Evolutionary conservation across 2,888 invertebrate genomes (phyloP).

Genomic region (Drosophila quinaria): DNA sequence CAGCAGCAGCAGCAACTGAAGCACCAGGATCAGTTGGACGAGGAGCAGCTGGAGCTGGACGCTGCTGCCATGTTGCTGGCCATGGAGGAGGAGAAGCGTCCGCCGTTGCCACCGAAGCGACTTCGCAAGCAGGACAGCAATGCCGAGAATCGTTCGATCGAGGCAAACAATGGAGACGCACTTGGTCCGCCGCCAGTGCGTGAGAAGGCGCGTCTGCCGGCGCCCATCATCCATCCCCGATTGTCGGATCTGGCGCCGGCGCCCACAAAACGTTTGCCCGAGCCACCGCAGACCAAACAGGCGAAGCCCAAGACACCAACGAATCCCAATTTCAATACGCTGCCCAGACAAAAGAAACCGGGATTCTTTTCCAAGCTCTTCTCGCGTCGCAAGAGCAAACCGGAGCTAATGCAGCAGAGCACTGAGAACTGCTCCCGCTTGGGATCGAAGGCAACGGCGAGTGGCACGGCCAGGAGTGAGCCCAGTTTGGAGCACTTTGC

Average conservation of each 20-base stretch:
- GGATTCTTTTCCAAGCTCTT: slow-evolving; percentile 89
- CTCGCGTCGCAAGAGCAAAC: slow-evolving; percentile 87
- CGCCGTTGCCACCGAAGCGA: slow-evolving; percentile 93
- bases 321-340: slow-evolving; percentile 81
- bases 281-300: slow-evolving; percentile 79
- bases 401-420: slow-evolving; percentile 83
- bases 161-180: slow-evolving; percentile 62
- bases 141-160: slow-evolving; percentile 82
- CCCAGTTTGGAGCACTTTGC: slow-evolving; percentile 82
- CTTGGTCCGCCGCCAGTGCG: slow-evolving; percentile 17
- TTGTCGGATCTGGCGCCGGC: slow-evolving; percentile 84
- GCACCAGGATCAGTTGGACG: slow-evolving; percentile 10
- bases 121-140: slow-evolving; percentile 87
- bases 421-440: slow-evolving; percentile 58
- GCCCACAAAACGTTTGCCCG: slow-evolving; percentile 87
- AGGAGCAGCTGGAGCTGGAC: slow-evolving; percentile 31
- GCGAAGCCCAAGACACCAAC: slow-evolving; percentile 80
- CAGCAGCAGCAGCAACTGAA: slow-evolving; percentile 7
- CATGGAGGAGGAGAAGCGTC: slow-evolving; percentile 88
- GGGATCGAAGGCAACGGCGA: slow-evolving; percentile 63
- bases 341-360: slow-evolving; percentile 88
- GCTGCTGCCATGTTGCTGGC: slow-evolving; percentile 36
- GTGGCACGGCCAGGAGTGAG: slow-evolving; percentile 78
- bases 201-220: slow-evolving; percentile 65
- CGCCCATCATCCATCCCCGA: slow-evolving; percentile 84